A percentile compares a stretch with the other conserved stretches of the same genome.
Conservation (phyloP, 1,140 invertebrate species). For the Aphelinus certus region DNA sequence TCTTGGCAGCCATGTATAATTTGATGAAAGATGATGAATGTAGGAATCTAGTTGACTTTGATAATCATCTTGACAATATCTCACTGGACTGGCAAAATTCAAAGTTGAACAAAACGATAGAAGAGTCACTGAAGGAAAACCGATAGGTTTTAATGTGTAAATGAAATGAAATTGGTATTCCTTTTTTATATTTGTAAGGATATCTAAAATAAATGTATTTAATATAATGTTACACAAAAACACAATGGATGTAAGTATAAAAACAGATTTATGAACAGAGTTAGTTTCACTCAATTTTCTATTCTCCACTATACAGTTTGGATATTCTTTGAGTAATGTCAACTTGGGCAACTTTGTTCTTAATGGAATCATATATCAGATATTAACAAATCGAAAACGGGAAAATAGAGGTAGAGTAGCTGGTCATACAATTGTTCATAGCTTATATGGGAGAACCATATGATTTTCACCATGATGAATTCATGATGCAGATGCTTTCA, state of each 20-base stretch:
- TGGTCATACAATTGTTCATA: too few relatives aligned
- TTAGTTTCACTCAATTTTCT: too few relatives aligned
- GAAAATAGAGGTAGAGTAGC: too few relatives aligned
- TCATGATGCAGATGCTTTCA: too few relatives aligned
- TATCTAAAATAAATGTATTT: not conserved
- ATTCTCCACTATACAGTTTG: too few relatives aligned
- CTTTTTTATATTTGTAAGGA: conserved; percentile 23
- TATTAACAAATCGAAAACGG: too few relatives aligned
- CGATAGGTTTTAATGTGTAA: conserved; percentile 40
- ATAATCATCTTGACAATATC: conserved; percentile 90
- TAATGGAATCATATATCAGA: too few relatives aligned
- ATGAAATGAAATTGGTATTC: conserved; percentile 17
- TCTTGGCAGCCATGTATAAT: conserved; percentile 71
- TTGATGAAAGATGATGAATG: conserved; percentile 76
- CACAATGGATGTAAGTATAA: not conserved
- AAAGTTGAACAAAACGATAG: conserved; percentile 70
- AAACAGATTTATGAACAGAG: not conserved
- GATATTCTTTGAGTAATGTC: too few relatives aligned
- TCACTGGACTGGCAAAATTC: conserved; percentile 84
- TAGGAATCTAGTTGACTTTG: conserved; percentile 84
- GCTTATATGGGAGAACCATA: too few relatives aligned
- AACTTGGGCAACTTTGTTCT: too few relatives aligned
- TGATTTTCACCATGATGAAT: too few relatives aligned
- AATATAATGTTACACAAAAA: conserved; percentile 7
- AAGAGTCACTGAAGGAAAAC: conserved; percentile 53